Evolutionary conservation across 2,888 invertebrate species (phyloP).

Genomic region (Ryuthela nishihirai): DNA sequence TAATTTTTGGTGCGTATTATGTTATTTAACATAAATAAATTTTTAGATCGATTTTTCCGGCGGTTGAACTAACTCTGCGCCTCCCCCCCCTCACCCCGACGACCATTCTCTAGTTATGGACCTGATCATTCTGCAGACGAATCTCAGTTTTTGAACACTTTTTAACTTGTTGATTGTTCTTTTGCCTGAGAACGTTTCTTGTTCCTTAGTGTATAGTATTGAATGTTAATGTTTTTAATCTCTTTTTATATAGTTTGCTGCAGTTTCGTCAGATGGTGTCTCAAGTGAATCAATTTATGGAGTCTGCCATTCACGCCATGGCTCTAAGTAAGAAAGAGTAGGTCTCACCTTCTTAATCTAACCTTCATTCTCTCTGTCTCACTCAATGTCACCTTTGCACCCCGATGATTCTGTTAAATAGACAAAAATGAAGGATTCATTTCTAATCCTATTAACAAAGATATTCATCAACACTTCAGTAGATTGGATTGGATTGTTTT

Average conservation of each 20-base stretch:
- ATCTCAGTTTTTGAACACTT: not conserved
- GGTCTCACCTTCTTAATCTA: constrained; percentile 46
- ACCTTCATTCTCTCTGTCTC: not conserved
- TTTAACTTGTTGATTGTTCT: not conserved
- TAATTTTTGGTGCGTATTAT: no score
- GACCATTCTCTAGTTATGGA: no score
- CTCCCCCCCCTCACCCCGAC: no score
- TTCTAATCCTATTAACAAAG: no score
- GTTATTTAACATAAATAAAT: no score
- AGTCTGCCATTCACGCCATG: constrained; percentile 74
- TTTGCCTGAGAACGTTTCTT: not conserved
- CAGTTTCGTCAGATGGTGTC: constrained; percentile 44
- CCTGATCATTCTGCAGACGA: no score
- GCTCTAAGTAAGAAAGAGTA: constrained; percentile 74
- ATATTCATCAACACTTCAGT: no score
- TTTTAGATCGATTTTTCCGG: no score
- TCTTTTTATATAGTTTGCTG: constrained; percentile 31
- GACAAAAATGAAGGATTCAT: no score
- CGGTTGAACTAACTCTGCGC: no score
- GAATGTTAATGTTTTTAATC: not conserved
- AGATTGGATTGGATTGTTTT: no score
- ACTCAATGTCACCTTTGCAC: not conserved
- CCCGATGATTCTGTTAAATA: no score
- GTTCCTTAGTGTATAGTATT: not conserved
- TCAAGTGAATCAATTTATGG: constrained; percentile 68